phyloP scores from a whole-genome alignment of 2,113 vertebrate species.

The Brachyhypopomus gauderio region DNA sequence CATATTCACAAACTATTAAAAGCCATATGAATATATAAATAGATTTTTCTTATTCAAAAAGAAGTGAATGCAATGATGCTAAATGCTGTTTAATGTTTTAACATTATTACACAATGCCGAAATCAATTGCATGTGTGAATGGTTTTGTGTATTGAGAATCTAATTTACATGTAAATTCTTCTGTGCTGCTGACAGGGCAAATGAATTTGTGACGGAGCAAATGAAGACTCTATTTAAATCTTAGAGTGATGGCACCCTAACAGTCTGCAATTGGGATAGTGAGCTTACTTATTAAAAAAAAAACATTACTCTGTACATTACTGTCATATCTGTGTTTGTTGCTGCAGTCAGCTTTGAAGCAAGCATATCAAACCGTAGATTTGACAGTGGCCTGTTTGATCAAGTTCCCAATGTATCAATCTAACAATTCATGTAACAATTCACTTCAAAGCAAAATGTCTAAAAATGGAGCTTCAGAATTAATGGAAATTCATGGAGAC shows the following conservation, averaged over 20 bases:
- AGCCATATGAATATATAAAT: too few relatives aligned
- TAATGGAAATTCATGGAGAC: constrained; percentile 8
- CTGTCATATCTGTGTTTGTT: constrained; percentile 10
- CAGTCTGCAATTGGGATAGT: constrained; percentile 29
- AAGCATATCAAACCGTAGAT: constrained; percentile 40
- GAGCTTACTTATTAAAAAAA: constrained; percentile 28
- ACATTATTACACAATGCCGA: background rate
- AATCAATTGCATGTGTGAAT: background rate
- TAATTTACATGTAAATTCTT: constrained; percentile 41
- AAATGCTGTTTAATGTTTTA: too few relatives aligned
- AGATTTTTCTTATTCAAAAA: too few relatives aligned
- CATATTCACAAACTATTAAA: too few relatives aligned
- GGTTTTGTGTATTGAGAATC: background rate
- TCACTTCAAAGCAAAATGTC: constrained; percentile 43
- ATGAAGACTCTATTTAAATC: constrained; percentile 22
- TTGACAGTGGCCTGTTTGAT: constrained; percentile 31
- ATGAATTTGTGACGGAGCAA: constrained; percentile 11
- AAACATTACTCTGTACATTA: constrained; percentile 8
- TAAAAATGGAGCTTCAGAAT: constrained; percentile 34
- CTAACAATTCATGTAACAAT: constrained; percentile 30
- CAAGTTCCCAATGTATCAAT: constrained; percentile 41
- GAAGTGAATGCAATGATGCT: too few relatives aligned
- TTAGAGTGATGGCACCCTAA: constrained; percentile 22
- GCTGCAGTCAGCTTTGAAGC: constrained; percentile 42
- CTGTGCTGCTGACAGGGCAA: background rate